Conservation (phyloP, 2,797 vertebrate species). For the Cygnus olor region DNA sequence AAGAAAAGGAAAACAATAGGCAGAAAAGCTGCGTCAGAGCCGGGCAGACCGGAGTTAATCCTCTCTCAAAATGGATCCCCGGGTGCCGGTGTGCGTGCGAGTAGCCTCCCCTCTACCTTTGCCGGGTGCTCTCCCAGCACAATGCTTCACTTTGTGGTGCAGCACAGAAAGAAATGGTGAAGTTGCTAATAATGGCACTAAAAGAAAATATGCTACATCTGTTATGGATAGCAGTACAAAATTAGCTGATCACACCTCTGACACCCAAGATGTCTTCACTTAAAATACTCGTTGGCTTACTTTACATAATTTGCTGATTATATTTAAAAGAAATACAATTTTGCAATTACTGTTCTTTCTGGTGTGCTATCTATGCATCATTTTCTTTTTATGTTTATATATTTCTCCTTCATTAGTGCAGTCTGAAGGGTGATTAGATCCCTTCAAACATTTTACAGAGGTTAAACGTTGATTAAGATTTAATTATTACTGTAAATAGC, state of each 20-base stretch:
- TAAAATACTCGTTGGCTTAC: constrained; percentile 85
- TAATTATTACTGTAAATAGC: constrained; percentile 97
- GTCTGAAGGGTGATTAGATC: constrained; percentile 90
- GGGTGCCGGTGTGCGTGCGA: background rate
- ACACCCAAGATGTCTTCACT: constrained; percentile 88
- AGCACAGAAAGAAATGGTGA: constrained; percentile 75
- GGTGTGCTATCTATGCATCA: constrained; percentile 83
- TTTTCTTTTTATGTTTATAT: constrained; percentile 88
- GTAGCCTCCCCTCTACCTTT: constrained; percentile 51
- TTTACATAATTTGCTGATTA: constrained; percentile 86
- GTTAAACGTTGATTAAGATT: constrained; percentile 95
- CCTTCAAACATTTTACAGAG: constrained; percentile 91
- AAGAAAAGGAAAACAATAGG: background rate
- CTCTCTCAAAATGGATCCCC: constrained; percentile 30
- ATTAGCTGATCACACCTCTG: constrained; percentile 89
- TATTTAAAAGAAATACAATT: constrained; percentile 86
- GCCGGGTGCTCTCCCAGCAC: constrained; percentile 70
- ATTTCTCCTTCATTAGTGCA: constrained; percentile 88
- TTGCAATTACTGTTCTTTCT: constrained; percentile 86
- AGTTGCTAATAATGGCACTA: constrained; percentile 87
- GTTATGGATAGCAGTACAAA: constrained; percentile 88
- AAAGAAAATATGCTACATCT: constrained; percentile 88
- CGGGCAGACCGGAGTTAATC: background rate
- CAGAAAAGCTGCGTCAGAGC: constrained; percentile 44
- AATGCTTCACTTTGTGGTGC: constrained; percentile 74